Evolutionary conservation across 2,888 invertebrate species (phyloP).

Genomic region (Zygaena filipendulae): DNA sequence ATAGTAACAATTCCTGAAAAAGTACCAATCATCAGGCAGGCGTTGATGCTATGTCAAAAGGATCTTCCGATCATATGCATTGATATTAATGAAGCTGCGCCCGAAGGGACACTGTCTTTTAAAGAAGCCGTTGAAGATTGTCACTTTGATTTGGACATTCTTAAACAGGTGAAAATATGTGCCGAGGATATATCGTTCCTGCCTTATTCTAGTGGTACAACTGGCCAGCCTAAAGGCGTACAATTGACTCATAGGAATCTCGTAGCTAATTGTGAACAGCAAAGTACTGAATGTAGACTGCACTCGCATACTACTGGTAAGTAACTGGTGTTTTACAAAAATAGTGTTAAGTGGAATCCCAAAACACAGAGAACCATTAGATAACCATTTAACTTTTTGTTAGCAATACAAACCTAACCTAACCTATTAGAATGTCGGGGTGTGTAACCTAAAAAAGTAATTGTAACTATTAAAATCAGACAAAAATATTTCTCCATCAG

Average conservation of each 20-base stretch:
- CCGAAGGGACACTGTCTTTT: slow-evolving; percentile 68
- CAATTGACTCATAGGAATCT: slow-evolving; percentile 70
- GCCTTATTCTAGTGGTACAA: slow-evolving; percentile 89
- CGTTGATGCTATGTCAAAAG: slow-evolving; percentile 46
- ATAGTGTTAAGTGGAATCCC: no score
- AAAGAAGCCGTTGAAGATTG: slow-evolving; percentile 62
- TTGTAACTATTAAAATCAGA: no score
- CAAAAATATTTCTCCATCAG: no score
- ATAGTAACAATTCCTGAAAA: slow-evolving; percentile 62
- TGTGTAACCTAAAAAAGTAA: no score
- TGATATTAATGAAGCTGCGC: slow-evolving; percentile 28
- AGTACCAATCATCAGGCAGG: slow-evolving; percentile 48
- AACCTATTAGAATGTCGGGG: neutral
- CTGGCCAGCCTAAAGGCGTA: slow-evolving; percentile 83
- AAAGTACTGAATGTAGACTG: slow-evolving; percentile 29
- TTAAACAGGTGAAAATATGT: slow-evolving; percentile 41
- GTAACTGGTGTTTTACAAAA: neutral
- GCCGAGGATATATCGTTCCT: slow-evolving; percentile 72
- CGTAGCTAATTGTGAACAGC: slow-evolving; percentile 52
- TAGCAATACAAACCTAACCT: no score
- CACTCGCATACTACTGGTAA: slow-evolving; percentile 28
- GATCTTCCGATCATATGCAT: slow-evolving; percentile 60
- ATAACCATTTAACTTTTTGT: no score
- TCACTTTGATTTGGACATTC: slow-evolving; percentile 49
- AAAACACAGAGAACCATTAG: no score